Percentiles rank a stretch among this genome's conserved stretches.
Evolutionary conservation across 2,888 invertebrate species (phyloP).

Genomic region (Habrosyne pyritoides): DNA sequence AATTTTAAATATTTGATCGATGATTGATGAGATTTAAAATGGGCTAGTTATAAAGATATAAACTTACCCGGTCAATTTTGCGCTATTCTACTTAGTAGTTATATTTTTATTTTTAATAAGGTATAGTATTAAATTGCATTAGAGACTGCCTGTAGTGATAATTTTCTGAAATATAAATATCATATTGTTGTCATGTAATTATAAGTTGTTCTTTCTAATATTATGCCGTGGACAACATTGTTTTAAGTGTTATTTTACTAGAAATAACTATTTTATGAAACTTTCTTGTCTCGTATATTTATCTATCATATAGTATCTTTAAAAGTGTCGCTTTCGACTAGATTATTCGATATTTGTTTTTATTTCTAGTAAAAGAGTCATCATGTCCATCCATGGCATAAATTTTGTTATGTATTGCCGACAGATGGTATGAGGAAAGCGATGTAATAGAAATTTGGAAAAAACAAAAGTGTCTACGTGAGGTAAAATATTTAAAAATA

Average conservation of each 20-base stretch:
- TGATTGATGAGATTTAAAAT: background rate
- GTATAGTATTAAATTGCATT: constrained; percentile 12
- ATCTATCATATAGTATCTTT: background rate
- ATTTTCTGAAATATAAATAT: constrained; percentile 4
- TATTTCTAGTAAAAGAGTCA: constrained; percentile 8
- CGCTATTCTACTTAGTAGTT: constrained; percentile 22
- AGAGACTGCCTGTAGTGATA: constrained; percentile 7
- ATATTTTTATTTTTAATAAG: constrained; percentile 25
- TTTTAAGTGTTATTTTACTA: background rate
- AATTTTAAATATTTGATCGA: background rate
- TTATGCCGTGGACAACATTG: constrained; percentile 27
- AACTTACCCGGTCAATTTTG: constrained; percentile 30
- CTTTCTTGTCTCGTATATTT: background rate
- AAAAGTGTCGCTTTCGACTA: background rate
- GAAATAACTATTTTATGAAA: background rate
- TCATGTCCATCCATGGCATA: constrained; percentile 44
- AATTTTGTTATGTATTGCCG: constrained; percentile 73
- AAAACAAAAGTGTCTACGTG: constrained; percentile 37
- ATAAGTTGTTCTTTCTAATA: constrained; percentile 41
- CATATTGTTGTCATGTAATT: constrained; percentile 1
- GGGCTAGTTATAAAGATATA: constrained; percentile 4
- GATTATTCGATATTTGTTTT: background rate
- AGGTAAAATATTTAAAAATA: constrained; percentile 37
- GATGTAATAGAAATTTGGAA: constrained; percentile 65
- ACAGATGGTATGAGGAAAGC: constrained; percentile 64